Base-by-base conservation (phyloP, 1,140 invertebrate genomes). In the Drosophila nikananu region DNA sequence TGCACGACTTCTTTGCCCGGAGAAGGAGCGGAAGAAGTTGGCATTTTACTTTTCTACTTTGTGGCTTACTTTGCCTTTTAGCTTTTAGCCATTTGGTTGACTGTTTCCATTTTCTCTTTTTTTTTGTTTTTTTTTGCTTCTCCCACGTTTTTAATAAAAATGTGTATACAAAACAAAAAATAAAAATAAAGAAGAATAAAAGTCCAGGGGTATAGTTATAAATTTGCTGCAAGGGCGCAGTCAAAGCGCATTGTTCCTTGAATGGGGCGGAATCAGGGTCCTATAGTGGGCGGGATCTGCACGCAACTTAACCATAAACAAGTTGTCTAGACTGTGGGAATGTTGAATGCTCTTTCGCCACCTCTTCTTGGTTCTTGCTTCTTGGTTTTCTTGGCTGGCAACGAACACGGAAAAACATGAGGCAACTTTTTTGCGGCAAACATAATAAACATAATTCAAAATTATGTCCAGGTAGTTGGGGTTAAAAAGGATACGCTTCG, bases 41-140 rank as follows among this genome's bases (percentile, higher is more conserved):
- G 67, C 72, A 87, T 87, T 87, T 87, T 83, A 87, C 83, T 89
- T 87, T 87, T 83, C 84, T 81, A 87, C 83, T 87, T 87, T 87
- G 83, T 89, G 83, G 83, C 84, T 87, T 87, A 87, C 83, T 87
- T 73, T 87, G 84, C 84, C 81, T 89, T 83, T 86, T 86, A 80
- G 83, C 83, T 86, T 86, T 73, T 87, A 86, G 76, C 83, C 83
- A 83, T 86, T 86, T 70, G 67, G 83, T 87, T 87, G 83, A 83
- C 80, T 76, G 74, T 67, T 61, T 65, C 52, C 55, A 52, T 66
- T 51, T 60, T 27, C 6, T 27, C 5, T 27, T 27, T 3, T 8
- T 39, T 49, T 41, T 57, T n/a, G 7, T 10, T 49, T 41, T 57
- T n/a, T 13, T 10, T 21, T 41, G 37, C 42, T 48, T 27, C 35